Evolutionary conservation across 2,888 invertebrate species (phyloP).

Genomic region (Erannis defoliaria): DNA sequence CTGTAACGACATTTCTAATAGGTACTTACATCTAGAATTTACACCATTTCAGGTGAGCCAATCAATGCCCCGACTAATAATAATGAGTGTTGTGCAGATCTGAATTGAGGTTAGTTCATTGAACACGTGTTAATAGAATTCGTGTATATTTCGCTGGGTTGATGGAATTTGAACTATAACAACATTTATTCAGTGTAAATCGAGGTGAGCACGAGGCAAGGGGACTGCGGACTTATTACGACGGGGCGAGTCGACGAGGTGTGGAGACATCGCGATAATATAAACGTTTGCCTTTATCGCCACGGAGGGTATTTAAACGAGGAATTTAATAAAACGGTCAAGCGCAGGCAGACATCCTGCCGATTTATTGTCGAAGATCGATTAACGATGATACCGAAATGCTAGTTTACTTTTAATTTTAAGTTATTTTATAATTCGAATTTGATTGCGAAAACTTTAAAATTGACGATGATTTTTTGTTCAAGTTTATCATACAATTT

Average conservation of each 20-base stretch:
- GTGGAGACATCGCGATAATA: constrained; percentile 78
- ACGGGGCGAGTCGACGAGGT: constrained; percentile 69
- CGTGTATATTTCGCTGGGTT: neutral
- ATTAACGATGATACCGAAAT: constrained; percentile 22
- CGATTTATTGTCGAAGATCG: constrained; percentile 63
- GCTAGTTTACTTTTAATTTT: neutral
- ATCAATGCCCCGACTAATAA: neutral
- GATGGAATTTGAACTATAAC: constrained; percentile 25
- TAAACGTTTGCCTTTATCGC: constrained; percentile 70
- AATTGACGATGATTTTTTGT: neutral
- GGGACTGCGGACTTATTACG: constrained; percentile 62
- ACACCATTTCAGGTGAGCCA: constrained; percentile 2
- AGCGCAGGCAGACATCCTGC: constrained; percentile 52
- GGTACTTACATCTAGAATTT: neutral
- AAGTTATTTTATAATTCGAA: constrained; percentile 5
- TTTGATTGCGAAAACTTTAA: constrained; percentile 1
- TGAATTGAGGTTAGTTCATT: neutral
- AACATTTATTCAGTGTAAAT: constrained; percentile 35
- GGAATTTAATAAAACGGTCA: constrained; percentile 78
- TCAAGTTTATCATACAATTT: neutral
- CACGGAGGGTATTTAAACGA: constrained; percentile 72
- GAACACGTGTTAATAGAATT: neutral
- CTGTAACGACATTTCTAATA: neutral
- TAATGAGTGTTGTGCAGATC: neutral
- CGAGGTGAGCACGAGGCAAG: constrained; percentile 28